Percentiles rank a stretch among this genome's conserved stretches.
Conservation (phyloP, 2,888 invertebrate species). For the Eristalinus aeneus region DNA sequence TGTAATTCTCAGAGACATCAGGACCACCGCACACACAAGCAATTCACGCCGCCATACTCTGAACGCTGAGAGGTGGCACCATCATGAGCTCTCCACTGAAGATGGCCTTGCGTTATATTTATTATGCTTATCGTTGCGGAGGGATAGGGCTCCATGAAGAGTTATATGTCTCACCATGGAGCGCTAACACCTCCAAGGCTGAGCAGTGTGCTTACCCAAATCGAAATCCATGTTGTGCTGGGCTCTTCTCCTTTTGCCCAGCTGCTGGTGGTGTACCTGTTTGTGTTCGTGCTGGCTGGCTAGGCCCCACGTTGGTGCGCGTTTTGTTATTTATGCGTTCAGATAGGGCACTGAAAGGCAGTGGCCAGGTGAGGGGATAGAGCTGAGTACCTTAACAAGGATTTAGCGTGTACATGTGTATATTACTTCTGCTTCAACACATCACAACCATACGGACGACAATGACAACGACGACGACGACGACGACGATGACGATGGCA, state of each 20-base stretch:
- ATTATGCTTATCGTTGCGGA: constrained; percentile 64
- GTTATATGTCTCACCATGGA: constrained; percentile 4
- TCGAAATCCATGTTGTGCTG: not conserved
- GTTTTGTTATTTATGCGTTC: constrained; percentile 59
- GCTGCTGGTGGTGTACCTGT: constrained; percentile 4
- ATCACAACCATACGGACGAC: constrained; percentile 40
- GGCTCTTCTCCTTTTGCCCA: not conserved
- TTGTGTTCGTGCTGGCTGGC: constrained; percentile 7
- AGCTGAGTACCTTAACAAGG: constrained; percentile 55
- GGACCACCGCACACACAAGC: constrained; percentile 1
- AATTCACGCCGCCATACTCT: not conserved
- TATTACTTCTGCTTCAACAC: constrained; percentile 56
- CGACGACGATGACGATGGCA: not conserved
- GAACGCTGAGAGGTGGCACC: not conserved
- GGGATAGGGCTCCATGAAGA: constrained; percentile 39
- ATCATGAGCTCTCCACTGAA: constrained; percentile 38
- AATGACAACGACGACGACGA: not conserved
- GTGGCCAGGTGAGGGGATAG: constrained; percentile 15
- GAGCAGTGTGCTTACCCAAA: constrained; percentile 23
- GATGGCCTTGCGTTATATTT: constrained; percentile 69
- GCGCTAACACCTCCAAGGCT: constrained; percentile 5
- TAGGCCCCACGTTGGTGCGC: not conserved
- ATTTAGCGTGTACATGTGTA: constrained; percentile 61
- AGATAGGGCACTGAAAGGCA: constrained; percentile 8
- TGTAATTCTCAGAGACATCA: constrained; percentile 65